These are phyloP conservation scores for Cryptocheilus praepositus DNA, from an alignment of 2,888 invertebrate species.

Conservation along the genomic window DNA sequence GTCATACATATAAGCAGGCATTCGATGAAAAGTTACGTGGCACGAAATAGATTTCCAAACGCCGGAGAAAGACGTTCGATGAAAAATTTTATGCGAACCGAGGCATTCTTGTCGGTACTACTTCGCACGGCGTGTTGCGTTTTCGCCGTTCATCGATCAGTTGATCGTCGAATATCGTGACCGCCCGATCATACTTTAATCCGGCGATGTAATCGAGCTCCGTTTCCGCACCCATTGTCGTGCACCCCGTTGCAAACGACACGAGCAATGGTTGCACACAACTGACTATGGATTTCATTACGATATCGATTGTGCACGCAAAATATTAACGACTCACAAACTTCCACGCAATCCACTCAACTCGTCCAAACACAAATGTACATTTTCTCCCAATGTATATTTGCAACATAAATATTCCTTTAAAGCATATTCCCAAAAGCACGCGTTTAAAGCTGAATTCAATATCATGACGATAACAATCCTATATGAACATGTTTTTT, in stretches of 20 bases:
- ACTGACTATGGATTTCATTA: conserved; percentile 48
- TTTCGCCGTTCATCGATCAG: conserved; percentile 48
- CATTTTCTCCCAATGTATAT: no score
- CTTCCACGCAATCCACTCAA: no score
- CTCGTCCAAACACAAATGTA: no score
- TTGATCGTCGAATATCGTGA: conserved; percentile 61
- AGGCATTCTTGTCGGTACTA: neutral
- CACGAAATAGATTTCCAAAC: conserved; percentile 7
- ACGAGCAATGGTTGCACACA: conserved; percentile 52
- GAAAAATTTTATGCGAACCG: conserved; percentile 8
- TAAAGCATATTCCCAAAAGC: no score
- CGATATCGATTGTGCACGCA: conserved; percentile 51
- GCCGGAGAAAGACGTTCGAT: conserved; percentile 13
- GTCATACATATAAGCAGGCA: conserved; percentile 45
- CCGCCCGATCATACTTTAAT: conserved; percentile 58
- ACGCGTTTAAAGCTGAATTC: no score
- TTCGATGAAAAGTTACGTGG: conserved; percentile 41
- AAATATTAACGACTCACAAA: no score
- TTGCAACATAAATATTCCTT: no score
- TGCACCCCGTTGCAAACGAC: conserved; percentile 47
- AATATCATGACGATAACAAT: no score
- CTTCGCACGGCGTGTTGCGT: conserved; percentile 19
- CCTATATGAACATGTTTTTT: no score
- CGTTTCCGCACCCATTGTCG: conserved; percentile 43
- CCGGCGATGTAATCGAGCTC: conserved; percentile 57